Conservation (phyloP, 2,888 invertebrate genomes). For the Andrena haemorrhoa region DNA sequence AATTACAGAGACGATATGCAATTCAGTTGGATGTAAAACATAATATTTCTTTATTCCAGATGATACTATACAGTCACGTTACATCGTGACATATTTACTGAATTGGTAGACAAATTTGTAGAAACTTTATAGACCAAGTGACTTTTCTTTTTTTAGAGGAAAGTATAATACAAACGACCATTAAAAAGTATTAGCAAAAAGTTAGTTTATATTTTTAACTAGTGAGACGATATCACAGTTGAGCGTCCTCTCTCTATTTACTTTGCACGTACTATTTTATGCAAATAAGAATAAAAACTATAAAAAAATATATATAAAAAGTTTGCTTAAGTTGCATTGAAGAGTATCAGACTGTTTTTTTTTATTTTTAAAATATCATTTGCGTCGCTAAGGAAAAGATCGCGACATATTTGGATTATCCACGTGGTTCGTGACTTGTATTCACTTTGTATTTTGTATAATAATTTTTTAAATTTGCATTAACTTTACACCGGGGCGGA, state of each 20-base stretch:
- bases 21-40: slow-evolving; percentile 9
- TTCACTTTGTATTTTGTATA: neutral
- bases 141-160: slow-evolving; percentile 2
- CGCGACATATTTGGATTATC: neutral
- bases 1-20: neutral
- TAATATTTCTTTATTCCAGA: slow-evolving; percentile 9
- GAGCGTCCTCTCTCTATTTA: neutral
- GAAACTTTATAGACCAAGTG: neutral
- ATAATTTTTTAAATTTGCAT: neutral
- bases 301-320: no score
- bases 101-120: slow-evolving; percentile 2
- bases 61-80: no score
- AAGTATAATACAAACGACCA: slow-evolving; percentile 2
- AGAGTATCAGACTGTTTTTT: neutral
- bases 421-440: neutral
- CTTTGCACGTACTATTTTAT: no score
- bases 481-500: no score
- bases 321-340: neutral
- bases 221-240: neutral
- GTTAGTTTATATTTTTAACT: neutral
- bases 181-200: neutral
- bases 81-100: neutral
- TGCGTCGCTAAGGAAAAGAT: neutral
- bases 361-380: neutral
- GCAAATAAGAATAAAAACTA: no score